Conservation (phyloP, 2,888 invertebrate genomes). For the Scaptomyza caliginosa region DNA sequence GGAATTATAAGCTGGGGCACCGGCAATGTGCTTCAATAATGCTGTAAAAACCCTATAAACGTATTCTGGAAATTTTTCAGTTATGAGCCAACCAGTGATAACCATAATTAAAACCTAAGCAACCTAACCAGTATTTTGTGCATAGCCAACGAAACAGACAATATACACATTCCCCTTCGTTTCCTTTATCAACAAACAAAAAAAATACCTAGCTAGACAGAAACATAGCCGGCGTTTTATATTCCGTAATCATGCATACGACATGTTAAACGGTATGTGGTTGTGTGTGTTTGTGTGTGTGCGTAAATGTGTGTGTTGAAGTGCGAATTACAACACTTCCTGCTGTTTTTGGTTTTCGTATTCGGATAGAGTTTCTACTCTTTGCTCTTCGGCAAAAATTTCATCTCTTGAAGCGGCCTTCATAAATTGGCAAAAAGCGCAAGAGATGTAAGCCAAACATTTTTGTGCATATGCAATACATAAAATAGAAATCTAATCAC, state of each 20-base stretch:
- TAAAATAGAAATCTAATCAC: conserved; percentile 57
- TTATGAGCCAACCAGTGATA: conserved; percentile 48
- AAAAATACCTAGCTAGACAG: background rate
- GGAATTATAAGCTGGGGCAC: conserved; percentile 33
- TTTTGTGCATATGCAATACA: conserved; percentile 30
- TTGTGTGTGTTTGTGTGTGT: conserved; percentile 5
- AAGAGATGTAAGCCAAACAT: conserved; percentile 12
- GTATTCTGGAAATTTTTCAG: conserved; percentile 45
- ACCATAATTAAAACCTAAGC: conserved; percentile 70
- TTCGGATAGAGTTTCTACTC: conserved; percentile 13
- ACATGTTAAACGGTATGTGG: conserved; percentile 53
- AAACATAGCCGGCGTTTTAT: conserved; percentile 39
- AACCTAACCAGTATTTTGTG: conserved; percentile 51
- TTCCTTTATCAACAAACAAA: too few relatives aligned
- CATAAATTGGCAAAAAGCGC: conserved; percentile 1
- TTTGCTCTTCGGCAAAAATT: background rate
- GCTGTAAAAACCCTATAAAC: conserved; percentile 26
- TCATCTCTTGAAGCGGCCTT: background rate
- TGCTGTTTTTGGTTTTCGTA: conserved; percentile 34
- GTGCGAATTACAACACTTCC: conserved; percentile 71
- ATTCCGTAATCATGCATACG: conserved; percentile 59
- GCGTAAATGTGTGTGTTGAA: conserved; percentile 40
- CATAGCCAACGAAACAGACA: conserved; percentile 29
- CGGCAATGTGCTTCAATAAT: conserved; percentile 24
- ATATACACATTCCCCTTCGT: background rate